Base-by-base conservation (phyloP, 2,888 invertebrate species). In the Drosophila borborema region DNA sequence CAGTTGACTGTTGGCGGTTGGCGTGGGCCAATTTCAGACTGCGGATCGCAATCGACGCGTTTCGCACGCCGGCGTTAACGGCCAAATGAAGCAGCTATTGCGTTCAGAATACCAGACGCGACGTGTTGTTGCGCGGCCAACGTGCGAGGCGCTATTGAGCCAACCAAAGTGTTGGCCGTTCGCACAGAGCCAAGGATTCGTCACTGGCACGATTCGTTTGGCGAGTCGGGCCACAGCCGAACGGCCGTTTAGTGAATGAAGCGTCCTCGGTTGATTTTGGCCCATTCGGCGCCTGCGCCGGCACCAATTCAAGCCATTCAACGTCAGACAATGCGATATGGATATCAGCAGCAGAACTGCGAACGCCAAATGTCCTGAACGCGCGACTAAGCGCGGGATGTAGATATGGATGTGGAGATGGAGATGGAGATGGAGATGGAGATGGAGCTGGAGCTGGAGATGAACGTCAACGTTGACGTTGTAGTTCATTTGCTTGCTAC, bases 111-210 rank as follows among this genome's bases (percentile, higher is more conserved):
- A 56, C 48, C 34, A 20, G 46, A 54, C 63, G 59, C 66, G 73
- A 76, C 82, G 75, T 85, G 79, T 78, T 87, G 79, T 78, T 69
- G 76, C 85, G 68, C 65, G 67, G 75, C 80, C 87, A 79, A 82
- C 80, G 72, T 74, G 80, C 82, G 62, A 78, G 76, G 68, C 87
- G 85, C 83, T 69, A 81, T 80, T 83, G 77, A 83, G 81, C 28
- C 72, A 72, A 31, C 36, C 69, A 72, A 49, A 23, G 58, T 66
- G 64, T 45, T 56, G 71, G 65, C 70, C 56, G 59, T 48, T 43
- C 51, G 70, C 83, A 85, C 72, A 77, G 82, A 71, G 71, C 54
- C 48, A 48, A 46, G 51, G 51, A 70, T 46, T 62, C 45, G 61
- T 18, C 36, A 12, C 6, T 65, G 54, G 73, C n/a, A 8, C 18